Evolutionary conservation across 92 coral and sea anemone genomes (phyloP), one percentile per base, ranked within the genome.

Genomic region (Virgularia gustaviana): DNA sequence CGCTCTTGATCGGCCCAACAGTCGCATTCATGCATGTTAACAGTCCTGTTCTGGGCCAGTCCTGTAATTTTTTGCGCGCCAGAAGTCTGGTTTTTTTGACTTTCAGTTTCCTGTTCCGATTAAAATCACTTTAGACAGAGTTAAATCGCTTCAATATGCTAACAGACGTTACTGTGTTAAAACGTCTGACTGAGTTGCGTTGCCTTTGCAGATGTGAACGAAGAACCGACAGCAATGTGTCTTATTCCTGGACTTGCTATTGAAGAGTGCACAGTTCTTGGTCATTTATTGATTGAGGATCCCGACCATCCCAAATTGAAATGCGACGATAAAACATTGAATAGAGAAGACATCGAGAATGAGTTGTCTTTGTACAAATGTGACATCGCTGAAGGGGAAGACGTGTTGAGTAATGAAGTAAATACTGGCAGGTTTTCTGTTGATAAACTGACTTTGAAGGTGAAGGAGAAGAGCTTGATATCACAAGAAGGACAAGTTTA

Each of bases 201-300:
- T 2, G 3, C 54, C 66, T 74, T 53, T 27, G 18, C 59, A 90
- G 97, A 90, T 76, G 90, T 88, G 29, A 90, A 90, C 51, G 97
- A 90, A 68, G 36, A 47, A 20, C 97, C 97, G n/a, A 57, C 82
- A 2, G 83, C 82, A 38, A 56, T 78, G 16, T 90, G 97, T 44
- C 73, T 66, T 41, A 25, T 36, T 20, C 49, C 24, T 27, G 57
- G 38, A 9, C 57, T 4, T 31, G 39, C 73, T 15, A 29, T 2
- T 18, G 73, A 66, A 5, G 57, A 66, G 23, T 66, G 73, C 7
- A 12, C 73, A 66, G 57, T 45, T 56, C 38, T 66, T 28, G 73
- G 73, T 23, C 57, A 66, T 22, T 12, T 66, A 28, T 66, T 66
- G 2, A 66, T 66, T 28, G 57, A 66, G 20, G 73, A 66, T 33